Base-by-base conservation (phyloP, 1,140 invertebrate genomes). In the Catajapyx aquilonaris region DNA sequence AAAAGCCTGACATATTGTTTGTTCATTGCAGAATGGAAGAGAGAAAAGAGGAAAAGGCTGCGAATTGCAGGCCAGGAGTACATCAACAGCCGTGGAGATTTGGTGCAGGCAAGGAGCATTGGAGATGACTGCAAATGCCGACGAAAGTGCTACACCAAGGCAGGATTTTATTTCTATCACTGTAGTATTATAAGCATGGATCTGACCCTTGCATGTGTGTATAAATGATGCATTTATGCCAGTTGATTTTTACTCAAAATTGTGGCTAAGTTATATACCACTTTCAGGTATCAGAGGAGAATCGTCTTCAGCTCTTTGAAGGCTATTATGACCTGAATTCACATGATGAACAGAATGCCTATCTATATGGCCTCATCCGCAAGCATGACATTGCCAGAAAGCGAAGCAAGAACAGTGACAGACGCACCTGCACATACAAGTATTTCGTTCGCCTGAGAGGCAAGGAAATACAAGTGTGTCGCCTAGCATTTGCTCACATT, bases 341-440 rank as follows among this genome's bases (percentile, higher is more conserved):
- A 13, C 60, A 66, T 48, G 64, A 66, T 53, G 64, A 66, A 51
- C 64, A 66, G 49, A 65, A 66, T 55, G 61, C 64, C 18, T 66
- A 66, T 45, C 54, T 66, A 33, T 66, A 64, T 55, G 64, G 64
- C n/a, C 51, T 66, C 3, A 66, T 66, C 56, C 51, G 62, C 40
- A 62, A 64, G 47, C 57, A 64, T 16, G 62, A 65, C 45, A 62
- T 66, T 2, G 62, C 62, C 46, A 44, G 41, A 35, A 62, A 64
- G 51, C 55, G 61, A 50, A 60, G 61, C 10, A 60, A 62, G 45
- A 13, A 7, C 23, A 65, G 60, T 37, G 62, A 59, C 32, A 44
- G 63, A 10, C 51, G 64, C 36, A 65, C 64, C 20, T 66, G 64
- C 38, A 65, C 62, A 7, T 66, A 65, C 49, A 63, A 65, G 52